Base-by-base conservation (phyloP, 2,113 vertebrate species). In the Saguinus imperator region DNA sequence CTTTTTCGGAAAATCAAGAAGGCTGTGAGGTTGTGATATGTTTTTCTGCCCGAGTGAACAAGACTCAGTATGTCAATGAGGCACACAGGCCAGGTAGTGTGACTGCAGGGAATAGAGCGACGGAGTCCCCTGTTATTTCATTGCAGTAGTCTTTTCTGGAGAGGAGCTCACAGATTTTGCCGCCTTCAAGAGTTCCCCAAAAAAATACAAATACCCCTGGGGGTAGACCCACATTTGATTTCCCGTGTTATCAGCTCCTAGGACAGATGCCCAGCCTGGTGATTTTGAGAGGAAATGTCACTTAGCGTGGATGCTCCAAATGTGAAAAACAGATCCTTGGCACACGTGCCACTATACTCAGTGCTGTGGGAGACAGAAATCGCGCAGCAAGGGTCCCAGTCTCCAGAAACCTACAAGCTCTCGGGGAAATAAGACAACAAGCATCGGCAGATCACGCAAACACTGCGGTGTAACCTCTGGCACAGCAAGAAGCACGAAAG, bases 1-100 rank as follows among this genome's bases (percentile, higher is more conserved):
- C 45, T 37, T 79, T 87, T 64, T 27, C 68, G 64, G 32, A 91
- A 91, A 95, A 91, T 10, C n/a, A 79, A 64, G 77, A 85, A 82
- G 32, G 4, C 52, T 11, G 17, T 21, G 25, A 84, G n/a, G 29
- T 17, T 76, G 61, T 12, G 10, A n/a, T 40, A 55, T 23, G 35
- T 68, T 82, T 73, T 82, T 52, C 87, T 82, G 40, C 70, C 58
- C 64, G 48, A n/a, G 76, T 27, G 29, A 86, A 43, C 35, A 57
- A 20, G 43, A 64, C 20, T 57, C 58, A n/a, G 6, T 16, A 43
- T 16, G 45, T 72, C 66, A 21, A 2, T 2, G 37, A 90, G n/a
- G 35, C 48, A 8, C 70, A 18, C 0, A 3, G 40, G 13, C 35
- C 37, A 12, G 52, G 20, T 7, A 23, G 86, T 11, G 12, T 45